Evolutionary conservation across 1,140 invertebrate species (phyloP).

Genomic region (Octopus bimaculoides): DNA sequence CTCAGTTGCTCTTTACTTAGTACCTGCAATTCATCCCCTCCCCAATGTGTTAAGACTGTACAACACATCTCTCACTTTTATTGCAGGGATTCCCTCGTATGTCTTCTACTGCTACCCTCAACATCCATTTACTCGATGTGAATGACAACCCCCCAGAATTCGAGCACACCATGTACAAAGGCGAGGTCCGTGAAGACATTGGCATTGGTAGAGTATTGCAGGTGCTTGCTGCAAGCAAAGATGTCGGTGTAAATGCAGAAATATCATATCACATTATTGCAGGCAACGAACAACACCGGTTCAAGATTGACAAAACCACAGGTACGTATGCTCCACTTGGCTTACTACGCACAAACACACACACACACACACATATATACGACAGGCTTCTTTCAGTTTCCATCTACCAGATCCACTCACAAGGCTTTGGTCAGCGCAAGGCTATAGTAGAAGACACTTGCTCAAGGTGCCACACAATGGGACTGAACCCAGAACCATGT

Average conservation of each 20-base stretch:
- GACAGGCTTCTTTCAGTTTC: too few species aligned
- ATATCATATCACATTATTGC: conserved; percentile 82
- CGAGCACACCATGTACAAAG: conserved; percentile 61
- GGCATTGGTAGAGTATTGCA: conserved; percentile 51
- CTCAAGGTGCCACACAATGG: too few species aligned
- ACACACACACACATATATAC: not conserved
- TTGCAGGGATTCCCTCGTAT: conserved; percentile 31
- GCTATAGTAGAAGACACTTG: too few species aligned
- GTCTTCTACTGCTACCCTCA: conserved; percentile 69
- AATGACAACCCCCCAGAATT: conserved; percentile 88
- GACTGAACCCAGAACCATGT: too few species aligned
- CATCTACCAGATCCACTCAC: too few species aligned
- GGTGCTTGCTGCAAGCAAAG: conserved; percentile 64
- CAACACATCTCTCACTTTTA: not conserved
- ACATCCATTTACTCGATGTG: conserved; percentile 82
- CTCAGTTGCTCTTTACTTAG: too few species aligned
- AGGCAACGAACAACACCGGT: conserved; percentile 80
- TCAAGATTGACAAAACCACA: conserved; percentile 73
- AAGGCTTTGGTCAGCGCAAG: too few species aligned
- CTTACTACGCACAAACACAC: not conserved
- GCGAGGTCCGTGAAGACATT: conserved; percentile 36
- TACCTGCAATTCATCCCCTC: too few species aligned
- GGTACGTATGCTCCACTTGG: conserved; percentile 36
- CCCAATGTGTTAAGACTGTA: too few species aligned
- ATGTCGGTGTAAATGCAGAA: conserved; percentile 72